Evolutionary conservation across 2,888 invertebrate genomes (phyloP).

Genomic region (Drosophila kambysellisi): DNA sequence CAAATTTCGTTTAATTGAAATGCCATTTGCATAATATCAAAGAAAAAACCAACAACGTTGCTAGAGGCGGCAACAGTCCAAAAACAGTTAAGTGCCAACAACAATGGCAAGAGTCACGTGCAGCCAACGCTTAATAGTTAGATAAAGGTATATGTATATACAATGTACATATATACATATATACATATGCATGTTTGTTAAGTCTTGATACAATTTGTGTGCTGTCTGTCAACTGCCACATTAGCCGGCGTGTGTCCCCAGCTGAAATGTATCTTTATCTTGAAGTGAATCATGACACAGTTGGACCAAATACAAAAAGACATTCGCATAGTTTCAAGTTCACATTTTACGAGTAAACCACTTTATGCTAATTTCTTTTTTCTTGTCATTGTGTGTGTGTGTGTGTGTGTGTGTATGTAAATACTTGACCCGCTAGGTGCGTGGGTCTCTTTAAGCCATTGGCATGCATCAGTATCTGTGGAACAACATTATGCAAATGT

Average conservation of each 20-base stretch:
- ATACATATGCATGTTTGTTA: slow-evolving; percentile 1
- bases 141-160: slow-evolving; percentile 16
- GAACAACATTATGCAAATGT: slow-evolving; percentile 60
- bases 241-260: slow-evolving; percentile 51
- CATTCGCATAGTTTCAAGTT: slow-evolving; percentile 63
- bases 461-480: slow-evolving; percentile 24
- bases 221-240: slow-evolving; percentile 55
- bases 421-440: slow-evolving; percentile 54
- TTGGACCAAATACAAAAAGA: slow-evolving; percentile 42
- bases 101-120: slow-evolving; percentile 64
- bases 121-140: slow-evolving; percentile 45
- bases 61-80: slow-evolving; percentile 32
- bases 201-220: slow-evolving; percentile 7
- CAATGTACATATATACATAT: slow-evolving; percentile 3
- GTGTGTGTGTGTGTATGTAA: slow-evolving; percentile 6
- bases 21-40: slow-evolving; percentile 72
- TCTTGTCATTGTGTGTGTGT: slow-evolving; percentile 7
- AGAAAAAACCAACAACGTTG: slow-evolving; percentile 6
- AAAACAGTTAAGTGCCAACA: slow-evolving; percentile 48
- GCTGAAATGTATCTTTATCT: slow-evolving; percentile 56
- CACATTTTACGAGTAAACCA: slow-evolving; percentile 51
- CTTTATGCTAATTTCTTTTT: slow-evolving; percentile 64
- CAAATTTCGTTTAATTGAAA: slow-evolving; percentile 74
- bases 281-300: slow-evolving; percentile 72
- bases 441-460: slow-evolving; percentile 20